phyloP scores from a whole-genome alignment of 2,797 vertebrate species.

The Karalla daura region DNA sequence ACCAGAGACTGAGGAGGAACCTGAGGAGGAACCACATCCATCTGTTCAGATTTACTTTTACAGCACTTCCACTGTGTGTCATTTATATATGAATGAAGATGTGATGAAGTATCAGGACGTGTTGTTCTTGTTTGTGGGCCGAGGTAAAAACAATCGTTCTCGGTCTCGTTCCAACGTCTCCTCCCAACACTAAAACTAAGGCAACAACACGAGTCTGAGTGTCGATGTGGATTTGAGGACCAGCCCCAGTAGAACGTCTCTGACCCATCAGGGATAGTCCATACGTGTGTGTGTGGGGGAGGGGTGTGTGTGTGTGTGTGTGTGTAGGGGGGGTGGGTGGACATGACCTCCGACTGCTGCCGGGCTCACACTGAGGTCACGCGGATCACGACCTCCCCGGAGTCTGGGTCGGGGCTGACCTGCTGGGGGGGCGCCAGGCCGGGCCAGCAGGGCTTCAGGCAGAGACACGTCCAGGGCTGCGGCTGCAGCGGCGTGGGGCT shows the following conservation, averaged over 20 bases:
- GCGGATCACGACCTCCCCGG: conserved; percentile 91
- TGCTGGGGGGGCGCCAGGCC: conserved; percentile 81
- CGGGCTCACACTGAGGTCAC: conserved; percentile 94
- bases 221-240: conserved; percentile 40
- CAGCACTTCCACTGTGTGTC: too few species aligned
- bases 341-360: conserved; percentile 2
- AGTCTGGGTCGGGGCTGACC: conserved; percentile 83
- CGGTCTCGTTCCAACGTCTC: too few species aligned
- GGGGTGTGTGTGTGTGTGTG: neutral
- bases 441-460: conserved; percentile 83
- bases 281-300: too few species aligned
- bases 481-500: conserved; percentile 87
- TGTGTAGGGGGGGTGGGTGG: neutral
- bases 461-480: conserved; percentile 83
- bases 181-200: neutral
- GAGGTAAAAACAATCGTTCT: too few species aligned
- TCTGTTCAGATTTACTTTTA: too few species aligned
- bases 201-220: neutral
- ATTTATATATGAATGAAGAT: too few species aligned
- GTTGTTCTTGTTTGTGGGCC: too few species aligned
- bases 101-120: too few species aligned
- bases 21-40: too few species aligned
- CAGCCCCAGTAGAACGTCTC: conserved; percentile 37
- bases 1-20: too few species aligned
- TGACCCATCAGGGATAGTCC: neutral